These are phyloP conservation scores for Neostethus bicornis DNA, from an alignment of 2,797 vertebrate genomes.

Conservation along the genomic window DNA sequence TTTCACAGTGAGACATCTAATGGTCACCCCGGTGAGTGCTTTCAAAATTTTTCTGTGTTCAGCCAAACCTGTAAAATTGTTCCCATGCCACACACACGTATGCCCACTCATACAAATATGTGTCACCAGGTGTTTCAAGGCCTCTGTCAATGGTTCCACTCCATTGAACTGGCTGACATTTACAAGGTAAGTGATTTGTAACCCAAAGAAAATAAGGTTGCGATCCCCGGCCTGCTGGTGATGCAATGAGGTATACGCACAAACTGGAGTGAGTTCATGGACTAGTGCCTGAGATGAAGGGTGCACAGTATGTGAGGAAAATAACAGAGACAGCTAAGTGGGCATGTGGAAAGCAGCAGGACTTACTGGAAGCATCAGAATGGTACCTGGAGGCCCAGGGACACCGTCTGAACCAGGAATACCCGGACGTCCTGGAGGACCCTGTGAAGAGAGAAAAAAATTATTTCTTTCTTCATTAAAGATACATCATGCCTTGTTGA, in stretches of 20 bases:
- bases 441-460: constrained; percentile 71
- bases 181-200: constrained; percentile 72
- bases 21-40: constrained; percentile 27
- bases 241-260: constrained; percentile 48
- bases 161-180: constrained; percentile 69
- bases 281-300: constrained; percentile 36
- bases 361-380: constrained; percentile 97
- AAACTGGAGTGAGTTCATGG: constrained; percentile 44
- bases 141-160: constrained; percentile 66
- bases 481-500: background rate
- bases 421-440: constrained; percentile 91
- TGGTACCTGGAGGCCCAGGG: constrained; percentile 93
- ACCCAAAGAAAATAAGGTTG: constrained; percentile 63
- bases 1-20: constrained; percentile 36
- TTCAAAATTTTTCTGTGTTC: constrained; percentile 21
- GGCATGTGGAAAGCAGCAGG: constrained; percentile 18
- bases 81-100: constrained; percentile 8
- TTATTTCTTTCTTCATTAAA: background rate
- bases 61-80: constrained; percentile 35
- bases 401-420: constrained; percentile 94
- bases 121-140: constrained; percentile 56
- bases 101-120: constrained; percentile 21
- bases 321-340: constrained; percentile 15
- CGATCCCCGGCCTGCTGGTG: constrained; percentile 46
- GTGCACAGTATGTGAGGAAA: constrained; percentile 17